phyloP scores from a whole-genome alignment of 2,888 invertebrate genomes.

The Eristalinus aeneus region DNA sequence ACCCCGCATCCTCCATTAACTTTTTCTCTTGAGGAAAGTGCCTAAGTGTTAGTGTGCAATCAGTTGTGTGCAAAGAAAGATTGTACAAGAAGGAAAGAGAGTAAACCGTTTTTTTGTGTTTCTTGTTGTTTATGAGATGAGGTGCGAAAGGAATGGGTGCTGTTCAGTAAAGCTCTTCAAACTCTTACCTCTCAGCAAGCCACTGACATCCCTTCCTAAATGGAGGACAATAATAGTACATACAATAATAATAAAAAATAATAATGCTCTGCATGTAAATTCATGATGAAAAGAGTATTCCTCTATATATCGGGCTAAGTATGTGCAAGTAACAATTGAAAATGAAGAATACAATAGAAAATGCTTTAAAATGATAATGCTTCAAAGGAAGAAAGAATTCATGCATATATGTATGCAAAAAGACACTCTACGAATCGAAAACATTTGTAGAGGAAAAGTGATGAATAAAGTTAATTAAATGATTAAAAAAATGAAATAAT shows the following conservation, averaged over 20 bases:
- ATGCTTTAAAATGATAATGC: constrained; percentile 58
- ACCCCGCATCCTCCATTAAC: constrained; percentile 22
- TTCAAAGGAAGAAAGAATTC: constrained; percentile 62
- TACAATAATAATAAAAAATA: constrained; percentile 62
- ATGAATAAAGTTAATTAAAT: neutral
- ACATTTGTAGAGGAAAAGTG: constrained; percentile 14
- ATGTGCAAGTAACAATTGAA: constrained; percentile 54
- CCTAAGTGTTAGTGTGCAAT: constrained; percentile 51
- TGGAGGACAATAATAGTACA: constrained; percentile 65
- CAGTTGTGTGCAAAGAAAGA: constrained; percentile 32
- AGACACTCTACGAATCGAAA: constrained; percentile 10
- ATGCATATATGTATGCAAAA: constrained; percentile 39
- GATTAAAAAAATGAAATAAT: neutral
- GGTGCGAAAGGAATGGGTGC: constrained; percentile 44
- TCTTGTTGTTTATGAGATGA: constrained; percentile 20
- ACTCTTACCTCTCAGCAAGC: constrained; percentile 7
- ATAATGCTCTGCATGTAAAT: constrained; percentile 60
- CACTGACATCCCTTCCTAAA: constrained; percentile 24
- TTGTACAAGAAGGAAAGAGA: constrained; percentile 38
- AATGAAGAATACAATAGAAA: constrained; percentile 62
- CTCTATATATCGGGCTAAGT: constrained; percentile 55
- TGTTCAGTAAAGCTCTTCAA: neutral
- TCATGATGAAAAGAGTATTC: constrained; percentile 49
- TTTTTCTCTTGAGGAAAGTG: constrained; percentile 5
- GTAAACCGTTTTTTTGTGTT: constrained; percentile 18